Base-by-base conservation (phyloP, 2,888 invertebrate species). In the Physocephala rufipes region DNA sequence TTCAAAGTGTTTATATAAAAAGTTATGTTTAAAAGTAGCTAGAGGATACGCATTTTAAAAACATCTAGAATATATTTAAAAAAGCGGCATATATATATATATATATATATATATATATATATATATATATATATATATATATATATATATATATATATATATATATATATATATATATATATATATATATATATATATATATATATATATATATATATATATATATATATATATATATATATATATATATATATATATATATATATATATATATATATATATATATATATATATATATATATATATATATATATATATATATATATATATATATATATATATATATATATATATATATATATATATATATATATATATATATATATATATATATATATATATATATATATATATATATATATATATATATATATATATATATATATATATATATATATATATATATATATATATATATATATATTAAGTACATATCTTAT, bases 391-490 rank as follows among this genome's bases (percentile, higher is more conserved):
- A 49, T 9, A 66, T 21, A 24, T 15, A 55, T 53, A 55, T n/a
- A 36, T 24, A 64, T 49, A 64, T 24, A 49, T 9, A 66, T 21
- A 24, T 15, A 55, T 53, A 55, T n/a, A 36, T 24, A 64, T 49
- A 64, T 24, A 49, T 9, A 66, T 21, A 24, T 15, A 55, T 53
- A 55, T n/a, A 36, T 24, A 64, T 49, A 64, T 24, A 49, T 9
- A 66, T 21, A 24, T 15, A 55, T 53, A 55, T n/a, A 36, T 24
- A 64, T 49, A 64, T 24, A 49, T 9, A 66, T 21, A 24, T 15
- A 55, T 53, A 55, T n/a, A 36, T 24, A 64, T 49, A 64, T 24
- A 49, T 9, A 68, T 73, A 77, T 74, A 67, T 76, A 76, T 75
- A 64, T 71, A 74, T 73, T 67, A 24, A 63, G 19, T 36, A 4